Conservation (phyloP, 2,888 invertebrate genomes). For the Heliconius ethilla region DNA sequence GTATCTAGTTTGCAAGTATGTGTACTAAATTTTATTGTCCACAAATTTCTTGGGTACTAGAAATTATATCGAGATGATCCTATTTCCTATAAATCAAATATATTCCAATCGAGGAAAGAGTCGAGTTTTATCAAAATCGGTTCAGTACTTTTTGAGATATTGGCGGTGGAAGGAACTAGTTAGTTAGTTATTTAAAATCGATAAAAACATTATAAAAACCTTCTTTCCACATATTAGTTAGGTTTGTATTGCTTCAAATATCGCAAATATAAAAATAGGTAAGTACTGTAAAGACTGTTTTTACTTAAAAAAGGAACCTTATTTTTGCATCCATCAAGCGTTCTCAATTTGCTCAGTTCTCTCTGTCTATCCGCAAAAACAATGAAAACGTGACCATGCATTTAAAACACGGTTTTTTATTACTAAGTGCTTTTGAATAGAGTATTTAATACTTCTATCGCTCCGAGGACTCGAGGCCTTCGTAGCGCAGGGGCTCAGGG, state of each 20-base stretch:
- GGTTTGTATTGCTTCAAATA: neutral
- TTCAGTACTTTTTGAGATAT: neutral
- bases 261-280: neutral
- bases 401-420: constrained; percentile 3
- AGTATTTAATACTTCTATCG: neutral
- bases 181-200: neutral
- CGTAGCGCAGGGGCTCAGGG: too few species aligned
- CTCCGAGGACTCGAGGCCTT: too few species aligned
- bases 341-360: neutral
- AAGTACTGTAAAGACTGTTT: neutral
- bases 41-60: neutral
- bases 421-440: neutral
- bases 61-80: neutral
- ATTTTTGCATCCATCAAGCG: constrained; percentile 6
- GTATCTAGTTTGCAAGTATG: neutral
- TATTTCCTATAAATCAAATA: neutral
- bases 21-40: neutral
- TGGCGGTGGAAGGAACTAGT: too few species aligned
- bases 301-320: neutral
- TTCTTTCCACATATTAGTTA: neutral
- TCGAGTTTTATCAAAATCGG: neutral
- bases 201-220: too few species aligned
- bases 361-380: neutral
- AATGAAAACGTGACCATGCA: constrained; percentile 4
- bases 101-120: neutral